Conservation (phyloP, 2,113 vertebrate species). For the Alligator sinensis region DNA sequence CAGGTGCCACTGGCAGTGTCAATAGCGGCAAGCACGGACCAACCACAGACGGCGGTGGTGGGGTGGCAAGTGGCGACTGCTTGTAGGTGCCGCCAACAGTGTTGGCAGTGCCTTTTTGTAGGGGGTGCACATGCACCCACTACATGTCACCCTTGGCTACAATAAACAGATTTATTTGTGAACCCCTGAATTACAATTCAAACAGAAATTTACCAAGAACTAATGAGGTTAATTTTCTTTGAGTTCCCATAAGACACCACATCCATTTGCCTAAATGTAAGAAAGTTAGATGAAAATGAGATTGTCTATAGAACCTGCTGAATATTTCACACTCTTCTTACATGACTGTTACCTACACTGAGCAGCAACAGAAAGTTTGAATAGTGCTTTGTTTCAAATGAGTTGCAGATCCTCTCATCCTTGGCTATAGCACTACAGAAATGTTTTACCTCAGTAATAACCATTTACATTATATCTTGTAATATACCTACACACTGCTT, state of each 20-base stretch:
- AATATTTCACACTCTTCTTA: accelerated
- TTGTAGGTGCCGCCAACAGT: too few species aligned
- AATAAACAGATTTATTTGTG: not conserved
- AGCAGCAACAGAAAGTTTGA: not conserved
- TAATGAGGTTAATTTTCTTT: not conserved
- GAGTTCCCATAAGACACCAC: not conserved
- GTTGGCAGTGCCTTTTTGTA: too few species aligned
- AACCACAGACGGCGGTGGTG: too few species aligned
- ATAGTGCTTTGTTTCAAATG: not conserved
- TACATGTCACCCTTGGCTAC: not conserved
- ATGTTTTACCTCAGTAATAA: not conserved
- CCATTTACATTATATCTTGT: not conserved
- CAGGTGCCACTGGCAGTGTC: too few species aligned
- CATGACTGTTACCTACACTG: not conserved
- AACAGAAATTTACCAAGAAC: not conserved
- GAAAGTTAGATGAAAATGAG: not conserved
- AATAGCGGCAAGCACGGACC: too few species aligned
- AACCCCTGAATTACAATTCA: not conserved
- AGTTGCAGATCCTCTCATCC: not conserved
- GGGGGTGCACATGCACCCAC: too few species aligned
- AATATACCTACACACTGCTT: not conserved
- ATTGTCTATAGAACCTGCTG: not conserved
- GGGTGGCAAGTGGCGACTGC: too few species aligned
- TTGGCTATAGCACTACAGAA: not conserved
- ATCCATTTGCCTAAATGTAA: not conserved